These are phyloP conservation scores for Zaprionus gabonicus DNA, from an alignment of 1,140 invertebrate genomes.

Conservation along the genomic window DNA sequence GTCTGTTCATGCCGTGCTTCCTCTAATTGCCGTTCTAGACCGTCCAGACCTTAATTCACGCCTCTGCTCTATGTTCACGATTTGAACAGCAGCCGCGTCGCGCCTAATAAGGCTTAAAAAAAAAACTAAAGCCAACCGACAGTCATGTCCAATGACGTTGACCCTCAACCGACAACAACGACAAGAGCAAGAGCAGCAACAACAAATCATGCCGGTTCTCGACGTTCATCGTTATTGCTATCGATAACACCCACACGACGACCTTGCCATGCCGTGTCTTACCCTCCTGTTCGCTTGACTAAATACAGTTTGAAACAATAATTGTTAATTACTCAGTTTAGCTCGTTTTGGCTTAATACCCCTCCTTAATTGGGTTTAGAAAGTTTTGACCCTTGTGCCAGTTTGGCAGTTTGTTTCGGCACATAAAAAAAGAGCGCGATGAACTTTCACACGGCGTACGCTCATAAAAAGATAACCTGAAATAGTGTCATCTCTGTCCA, in stretches of 20 bases:
- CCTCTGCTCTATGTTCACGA: slow-evolving; percentile 46
- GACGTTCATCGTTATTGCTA: slow-evolving; percentile 19
- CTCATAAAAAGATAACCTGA: slow-evolving; percentile 4
- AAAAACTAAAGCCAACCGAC: slow-evolving; percentile 36
- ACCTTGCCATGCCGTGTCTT: slow-evolving; percentile 35
- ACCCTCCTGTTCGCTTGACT: slow-evolving; percentile 6
- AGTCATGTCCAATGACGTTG: slow-evolving; percentile 70
- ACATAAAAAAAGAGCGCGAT: slow-evolving; percentile 22
- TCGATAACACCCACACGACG: slow-evolving; percentile 50
- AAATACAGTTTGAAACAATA: slow-evolving; percentile 30
- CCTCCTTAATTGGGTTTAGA: slow-evolving; percentile 25
- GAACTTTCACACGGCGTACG: slow-evolving; percentile 7
- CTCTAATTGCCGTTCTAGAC: slow-evolving; percentile 39
- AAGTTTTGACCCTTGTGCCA: slow-evolving; percentile 41
- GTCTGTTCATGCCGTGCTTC: slow-evolving; percentile 22
- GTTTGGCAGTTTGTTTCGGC: slow-evolving; percentile 6
- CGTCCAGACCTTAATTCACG: slow-evolving; percentile 71
- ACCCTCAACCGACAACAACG: slow-evolving; percentile 49
- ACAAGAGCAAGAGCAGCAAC: slow-evolving; percentile 12
- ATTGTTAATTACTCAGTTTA: slow-evolving; percentile 14
- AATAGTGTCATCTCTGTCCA: slow-evolving; percentile 17
- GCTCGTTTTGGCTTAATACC: not conserved
- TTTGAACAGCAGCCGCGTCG: slow-evolving; percentile 51
- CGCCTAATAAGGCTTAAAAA: slow-evolving; percentile 61
- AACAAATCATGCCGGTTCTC: slow-evolving; percentile 19